Conservation (phyloP, 2,113 vertebrate genomes). For the Hemicordylus capensis region DNA sequence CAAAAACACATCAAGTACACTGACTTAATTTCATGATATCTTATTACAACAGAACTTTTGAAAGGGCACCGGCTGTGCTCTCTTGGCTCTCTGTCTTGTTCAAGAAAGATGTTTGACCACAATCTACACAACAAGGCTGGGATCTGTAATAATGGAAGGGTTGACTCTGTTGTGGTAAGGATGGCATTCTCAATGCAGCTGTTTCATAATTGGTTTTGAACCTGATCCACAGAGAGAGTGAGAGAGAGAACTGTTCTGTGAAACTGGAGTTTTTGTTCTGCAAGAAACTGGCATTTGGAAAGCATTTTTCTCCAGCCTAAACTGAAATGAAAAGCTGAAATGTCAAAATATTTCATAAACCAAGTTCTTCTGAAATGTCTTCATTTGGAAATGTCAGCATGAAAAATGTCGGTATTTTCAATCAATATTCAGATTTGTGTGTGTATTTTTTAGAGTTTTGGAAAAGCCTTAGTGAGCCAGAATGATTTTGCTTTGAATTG, state of each 20-base stretch:
- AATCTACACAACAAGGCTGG: neutral
- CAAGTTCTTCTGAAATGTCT: neutral
- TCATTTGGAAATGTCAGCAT: constrained; percentile 4
- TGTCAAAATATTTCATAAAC: constrained; percentile 32
- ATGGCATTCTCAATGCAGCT: neutral
- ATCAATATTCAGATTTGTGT: neutral
- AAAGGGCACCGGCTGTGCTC: neutral
- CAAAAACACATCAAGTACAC: neutral
- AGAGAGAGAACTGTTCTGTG: no score
- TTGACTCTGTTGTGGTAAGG: neutral
- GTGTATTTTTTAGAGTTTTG: neutral
- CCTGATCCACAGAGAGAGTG: neutral
- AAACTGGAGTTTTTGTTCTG: neutral
- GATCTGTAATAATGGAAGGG: neutral
- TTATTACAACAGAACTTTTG: neutral
- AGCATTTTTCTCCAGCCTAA: neutral
- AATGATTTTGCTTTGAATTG: neutral
- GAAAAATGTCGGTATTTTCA: constrained; percentile 23
- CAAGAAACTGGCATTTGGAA: constrained; percentile 28
- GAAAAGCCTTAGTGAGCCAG: neutral
- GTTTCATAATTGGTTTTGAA: constrained; percentile 1
- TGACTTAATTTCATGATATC: neutral
- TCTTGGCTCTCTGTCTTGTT: neutral
- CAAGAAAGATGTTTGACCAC: neutral
- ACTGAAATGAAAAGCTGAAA: constrained; percentile 22